Evolutionary conservation across 1,140 invertebrate genomes (phyloP).

Genomic region (Amphibalanus amphitrite): DNA sequence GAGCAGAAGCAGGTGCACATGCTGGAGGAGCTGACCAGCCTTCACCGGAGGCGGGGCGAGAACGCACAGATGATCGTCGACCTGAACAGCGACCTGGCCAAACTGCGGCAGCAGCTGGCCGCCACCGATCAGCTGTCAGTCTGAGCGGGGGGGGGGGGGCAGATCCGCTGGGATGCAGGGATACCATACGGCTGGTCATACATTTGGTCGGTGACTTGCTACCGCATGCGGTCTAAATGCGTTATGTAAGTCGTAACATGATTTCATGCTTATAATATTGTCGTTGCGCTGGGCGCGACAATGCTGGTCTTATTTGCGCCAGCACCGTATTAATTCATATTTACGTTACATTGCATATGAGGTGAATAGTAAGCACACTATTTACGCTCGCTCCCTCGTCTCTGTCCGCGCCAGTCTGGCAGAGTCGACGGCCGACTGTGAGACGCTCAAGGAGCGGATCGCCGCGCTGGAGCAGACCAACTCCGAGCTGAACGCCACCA

Average conservation of each 20-base stretch:
- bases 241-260: no score
- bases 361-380: constrained; percentile 2
- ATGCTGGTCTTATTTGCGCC: no score
- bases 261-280: no score
- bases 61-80: constrained; percentile 85
- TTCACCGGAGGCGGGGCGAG: constrained; percentile 74
- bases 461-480: constrained; percentile 24
- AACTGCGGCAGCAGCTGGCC: constrained; percentile 18
- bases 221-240: no score
- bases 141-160: neutral
- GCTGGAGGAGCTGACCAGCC: constrained; percentile 79
- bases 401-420: constrained; percentile 40
- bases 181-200: no score
- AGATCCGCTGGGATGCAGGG: neutral
- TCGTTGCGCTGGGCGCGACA: no score
- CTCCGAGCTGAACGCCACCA: constrained; percentile 52
- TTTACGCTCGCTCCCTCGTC: no score
- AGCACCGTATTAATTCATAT: no score
- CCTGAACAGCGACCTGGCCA: constrained; percentile 38
- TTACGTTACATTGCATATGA: constrained; percentile 3
- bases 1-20: constrained; percentile 69
- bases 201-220: no score
- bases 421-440: constrained; percentile 49
- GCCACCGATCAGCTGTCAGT: constrained; percentile 22
- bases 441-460: constrained; percentile 22